Conservation (phyloP, 2,113 vertebrate species). For the Megaleporinus macrocephalus region DNA sequence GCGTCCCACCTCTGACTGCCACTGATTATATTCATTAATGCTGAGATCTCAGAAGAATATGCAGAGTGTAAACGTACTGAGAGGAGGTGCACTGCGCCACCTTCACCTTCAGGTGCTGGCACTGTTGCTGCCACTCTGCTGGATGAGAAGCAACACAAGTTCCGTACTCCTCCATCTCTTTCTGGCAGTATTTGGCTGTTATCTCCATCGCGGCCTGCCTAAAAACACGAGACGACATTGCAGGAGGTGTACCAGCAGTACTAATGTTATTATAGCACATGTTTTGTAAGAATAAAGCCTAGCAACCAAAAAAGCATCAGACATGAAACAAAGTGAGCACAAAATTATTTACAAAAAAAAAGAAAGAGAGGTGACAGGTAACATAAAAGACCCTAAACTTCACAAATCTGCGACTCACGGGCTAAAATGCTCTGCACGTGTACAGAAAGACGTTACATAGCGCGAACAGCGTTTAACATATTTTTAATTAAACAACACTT, state of each 20-base stretch:
- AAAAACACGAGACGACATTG: neutral
- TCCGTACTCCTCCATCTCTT: slow-evolving; percentile 88
- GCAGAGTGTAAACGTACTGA: slow-evolving; percentile 80
- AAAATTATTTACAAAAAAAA: too few species aligned
- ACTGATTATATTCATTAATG: neutral
- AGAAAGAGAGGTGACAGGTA: too few species aligned
- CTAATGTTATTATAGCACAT: neutral
- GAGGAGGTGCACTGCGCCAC: slow-evolving; percentile 89
- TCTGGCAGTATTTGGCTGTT: slow-evolving; percentile 83
- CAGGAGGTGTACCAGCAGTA: neutral
- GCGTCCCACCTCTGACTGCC: too few species aligned
- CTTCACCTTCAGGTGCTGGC: slow-evolving; percentile 84
- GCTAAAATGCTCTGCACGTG: too few species aligned
- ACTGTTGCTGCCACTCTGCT: slow-evolving; percentile 86
- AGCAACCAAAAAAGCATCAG: neutral
- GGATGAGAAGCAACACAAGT: slow-evolving; percentile 87
- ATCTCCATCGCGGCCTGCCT: slow-evolving; percentile 93
- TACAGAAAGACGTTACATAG: neutral
- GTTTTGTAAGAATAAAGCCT: neutral
- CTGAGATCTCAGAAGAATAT: neutral
- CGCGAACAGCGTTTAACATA: too few species aligned
- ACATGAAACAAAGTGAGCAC: too few species aligned
- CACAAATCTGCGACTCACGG: too few species aligned
- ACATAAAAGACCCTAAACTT: too few species aligned
- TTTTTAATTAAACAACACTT: neutral